Percentiles rank a stretch among this genome's conserved stretches.
phyloP scores from a whole-genome alignment of 2,888 invertebrate genomes.

The Brachyptera risi region DNA sequence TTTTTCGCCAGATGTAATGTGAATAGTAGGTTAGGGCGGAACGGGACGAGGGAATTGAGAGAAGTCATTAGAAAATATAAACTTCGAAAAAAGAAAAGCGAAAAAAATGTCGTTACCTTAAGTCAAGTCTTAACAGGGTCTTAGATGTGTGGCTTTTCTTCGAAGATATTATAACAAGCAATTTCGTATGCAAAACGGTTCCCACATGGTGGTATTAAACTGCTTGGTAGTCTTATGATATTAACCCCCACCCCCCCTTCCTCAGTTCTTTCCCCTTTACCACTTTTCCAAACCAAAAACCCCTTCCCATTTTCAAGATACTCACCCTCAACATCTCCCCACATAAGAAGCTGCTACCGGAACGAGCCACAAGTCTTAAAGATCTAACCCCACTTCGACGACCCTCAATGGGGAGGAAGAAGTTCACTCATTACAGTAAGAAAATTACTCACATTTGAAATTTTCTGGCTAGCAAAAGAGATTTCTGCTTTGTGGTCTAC shows the following conservation, averaged over 20 bases:
- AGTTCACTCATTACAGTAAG: constrained; percentile 18
- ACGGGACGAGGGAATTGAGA: constrained; percentile 28
- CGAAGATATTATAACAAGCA: constrained; percentile 26
- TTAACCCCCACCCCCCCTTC: not conserved
- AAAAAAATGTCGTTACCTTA: constrained; percentile 20
- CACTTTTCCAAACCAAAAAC: not conserved
- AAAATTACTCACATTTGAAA: constrained; percentile 14
- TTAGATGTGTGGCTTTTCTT: constrained; percentile 22
- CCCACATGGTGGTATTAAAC: constrained; percentile 28
- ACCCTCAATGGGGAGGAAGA: no score
- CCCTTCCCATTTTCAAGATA: not conserved
- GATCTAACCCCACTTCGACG: not conserved
- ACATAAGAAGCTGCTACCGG: constrained; percentile 10
- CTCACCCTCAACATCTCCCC: not conserved
- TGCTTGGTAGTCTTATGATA: constrained; percentile 20
- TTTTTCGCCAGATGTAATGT: constrained; percentile 21
- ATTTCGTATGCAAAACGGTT: constrained; percentile 30
- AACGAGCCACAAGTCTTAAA: constrained; percentile 8
- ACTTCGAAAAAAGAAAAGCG: constrained; percentile 1
- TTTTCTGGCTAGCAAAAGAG: not conserved
- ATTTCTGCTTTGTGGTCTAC: not conserved
- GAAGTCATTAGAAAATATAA: constrained; percentile 28
- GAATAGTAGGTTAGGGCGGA: not conserved
- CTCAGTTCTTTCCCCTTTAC: not conserved
- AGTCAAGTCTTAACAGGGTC: constrained; percentile 20